Conservation (phyloP, 2,113 vertebrate species). For the Dipodomys spectabilis region DNA sequence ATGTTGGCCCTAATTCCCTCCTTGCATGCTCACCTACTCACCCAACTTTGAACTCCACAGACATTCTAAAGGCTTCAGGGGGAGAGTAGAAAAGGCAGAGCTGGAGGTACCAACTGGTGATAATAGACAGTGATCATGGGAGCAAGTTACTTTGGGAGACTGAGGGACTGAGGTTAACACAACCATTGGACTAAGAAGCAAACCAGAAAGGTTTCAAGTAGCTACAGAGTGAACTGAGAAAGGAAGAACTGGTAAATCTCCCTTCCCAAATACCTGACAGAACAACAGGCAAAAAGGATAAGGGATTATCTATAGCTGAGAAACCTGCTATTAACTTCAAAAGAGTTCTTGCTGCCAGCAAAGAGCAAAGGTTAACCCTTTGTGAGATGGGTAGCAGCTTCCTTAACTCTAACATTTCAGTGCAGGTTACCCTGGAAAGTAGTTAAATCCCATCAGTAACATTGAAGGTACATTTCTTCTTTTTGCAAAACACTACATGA, state of each 20-base stretch:
- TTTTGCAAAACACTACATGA: slow-evolving; percentile 2
- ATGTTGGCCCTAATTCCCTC: background rate
- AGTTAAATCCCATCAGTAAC: background rate
- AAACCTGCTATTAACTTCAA: slow-evolving; percentile 82
- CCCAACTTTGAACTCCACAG: background rate
- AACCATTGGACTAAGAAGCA: slow-evolving; percentile 32
- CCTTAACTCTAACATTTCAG: slow-evolving; percentile 27
- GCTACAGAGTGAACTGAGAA: slow-evolving; percentile 38
- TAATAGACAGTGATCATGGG: background rate
- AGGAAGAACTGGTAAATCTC: slow-evolving; percentile 58
- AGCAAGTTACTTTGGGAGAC: background rate
- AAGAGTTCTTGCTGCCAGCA: slow-evolving; percentile 67
- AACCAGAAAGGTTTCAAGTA: slow-evolving; percentile 51
- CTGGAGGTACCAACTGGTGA: background rate
- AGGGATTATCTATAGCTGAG: slow-evolving; percentile 71
- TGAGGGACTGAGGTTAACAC: background rate
- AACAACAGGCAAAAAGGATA: slow-evolving; percentile 66
- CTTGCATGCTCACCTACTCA: background rate
- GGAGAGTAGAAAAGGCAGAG: background rate
- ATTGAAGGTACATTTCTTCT: background rate
- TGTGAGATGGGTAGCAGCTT: background rate
- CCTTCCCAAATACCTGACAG: slow-evolving; percentile 66
- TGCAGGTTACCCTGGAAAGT: background rate
- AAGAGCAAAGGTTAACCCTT: slow-evolving; percentile 73
- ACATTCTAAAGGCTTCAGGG: background rate